Evolutionary conservation across 2,888 invertebrate species (phyloP), one percentile per base, ranked within the genome.

Genomic region (Gandaritis pyraliata): DNA sequence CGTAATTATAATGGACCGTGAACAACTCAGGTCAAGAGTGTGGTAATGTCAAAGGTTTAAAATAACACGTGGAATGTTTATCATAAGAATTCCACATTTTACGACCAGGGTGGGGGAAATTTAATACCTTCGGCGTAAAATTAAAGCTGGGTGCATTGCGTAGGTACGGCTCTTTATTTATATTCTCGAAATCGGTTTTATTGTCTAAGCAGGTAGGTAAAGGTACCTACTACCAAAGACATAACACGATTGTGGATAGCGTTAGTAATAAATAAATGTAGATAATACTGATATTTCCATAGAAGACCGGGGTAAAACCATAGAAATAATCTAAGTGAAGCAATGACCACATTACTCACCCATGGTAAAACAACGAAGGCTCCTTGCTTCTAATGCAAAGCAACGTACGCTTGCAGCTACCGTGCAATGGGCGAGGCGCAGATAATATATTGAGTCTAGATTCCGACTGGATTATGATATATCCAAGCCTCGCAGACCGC

Each of bases 21-120:
- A 82, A 81, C 76, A 71, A 73, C 73, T 75, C 74, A 74, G 74
- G 75, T 78, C 79, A 80, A 78, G 77, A 80, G 76, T 77, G 77
- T 81, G 76, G 80, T 77, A 81, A 78, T 81, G 74, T 77, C 74
- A 78, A 72, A 74, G 75, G 77, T 81, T 79, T 75, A 80, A 83
- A 84, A 83, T 83, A 83, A 85, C 77, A 80, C 77, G 72, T 69
- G 80, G 80, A 82, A 84, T 85, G 81, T 83, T 81, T 78, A 81
- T 80, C 75, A 80, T 73, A 75, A 70, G 76, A 76, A 84, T 84
- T 81, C 78, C 77, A 73, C 61, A 65, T 74, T 84, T 86, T 82
- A 85, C 81, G 81, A 82, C 65, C 72, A 57, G 71, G 67, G 74
- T 74, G 72, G 69, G 66, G 72, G 72, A 64, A 67, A 64, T 66